phyloP scores from a whole-genome alignment of 2,888 invertebrate genomes.

The Glomeris marginata region DNA sequence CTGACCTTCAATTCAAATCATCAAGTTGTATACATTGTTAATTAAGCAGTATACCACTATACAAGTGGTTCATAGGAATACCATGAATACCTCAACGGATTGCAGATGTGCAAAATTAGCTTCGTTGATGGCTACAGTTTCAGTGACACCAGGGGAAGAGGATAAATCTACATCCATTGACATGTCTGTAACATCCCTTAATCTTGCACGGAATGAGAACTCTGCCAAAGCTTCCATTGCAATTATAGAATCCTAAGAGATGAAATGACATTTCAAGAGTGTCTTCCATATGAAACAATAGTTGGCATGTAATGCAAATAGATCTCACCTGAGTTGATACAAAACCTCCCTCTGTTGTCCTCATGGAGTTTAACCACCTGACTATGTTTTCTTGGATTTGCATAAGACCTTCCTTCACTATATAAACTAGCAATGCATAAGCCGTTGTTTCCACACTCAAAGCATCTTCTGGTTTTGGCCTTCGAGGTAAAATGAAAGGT shows the following conservation, averaged over 20 bases:
- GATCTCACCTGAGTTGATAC: conserved; percentile 22
- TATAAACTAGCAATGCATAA: conserved; percentile 33
- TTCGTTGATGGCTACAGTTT: conserved; percentile 22
- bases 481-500: conserved; percentile 31
- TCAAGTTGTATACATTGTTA: neutral
- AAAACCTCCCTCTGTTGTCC: conserved; percentile 23
- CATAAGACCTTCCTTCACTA: conserved; percentile 21
- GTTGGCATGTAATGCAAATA: no score
- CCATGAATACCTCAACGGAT: conserved; percentile 20
- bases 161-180: conserved; percentile 27
- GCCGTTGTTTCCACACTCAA: conserved; percentile 33
- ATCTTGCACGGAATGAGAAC: conserved; percentile 31
- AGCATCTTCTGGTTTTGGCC: conserved; percentile 33
- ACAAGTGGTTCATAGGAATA: neutral
- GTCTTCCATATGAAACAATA: no score
- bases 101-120: conserved; percentile 21
- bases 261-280: neutral
- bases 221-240: conserved; percentile 38
- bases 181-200: conserved; percentile 32
- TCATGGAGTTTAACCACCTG: conserved; percentile 24
- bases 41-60: neutral
- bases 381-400: conserved; percentile 23
- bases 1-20: conserved; percentile 25
- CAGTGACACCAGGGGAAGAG: conserved; percentile 20
- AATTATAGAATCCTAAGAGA: conserved; percentile 34